These are phyloP conservation scores for Eudasyphora cyanicolor DNA, from an alignment of 2,888 invertebrate species.

Conservation along the genomic window DNA sequence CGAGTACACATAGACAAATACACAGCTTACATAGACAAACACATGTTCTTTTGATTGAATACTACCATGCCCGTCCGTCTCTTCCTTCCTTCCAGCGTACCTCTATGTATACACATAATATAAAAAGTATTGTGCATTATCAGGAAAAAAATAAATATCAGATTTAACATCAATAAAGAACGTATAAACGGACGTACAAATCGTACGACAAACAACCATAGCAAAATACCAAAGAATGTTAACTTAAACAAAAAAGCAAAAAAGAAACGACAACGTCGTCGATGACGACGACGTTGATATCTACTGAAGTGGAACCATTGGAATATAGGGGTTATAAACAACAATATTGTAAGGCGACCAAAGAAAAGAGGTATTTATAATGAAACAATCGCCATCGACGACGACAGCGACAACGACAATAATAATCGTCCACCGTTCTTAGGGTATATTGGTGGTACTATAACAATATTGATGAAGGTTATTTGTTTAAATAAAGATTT, in stretches of 20 bases:
- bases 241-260: neutral
- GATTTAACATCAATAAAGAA: neutral
- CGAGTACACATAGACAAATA: too few relatives aligned
- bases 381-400: too few relatives aligned
- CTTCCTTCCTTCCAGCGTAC: too few relatives aligned
- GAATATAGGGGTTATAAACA: neutral
- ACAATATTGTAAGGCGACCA: too few relatives aligned
- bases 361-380: too few relatives aligned
- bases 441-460: too few relatives aligned
- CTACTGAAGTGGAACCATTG: neutral
- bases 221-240: neutral
- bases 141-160: neutral
- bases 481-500: too few relatives aligned
- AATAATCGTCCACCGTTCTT: too few relatives aligned
- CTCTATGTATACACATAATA: neutral
- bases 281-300: neutral
- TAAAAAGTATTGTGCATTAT: conserved; percentile 9
- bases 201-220: neutral
- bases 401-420: too few relatives aligned
- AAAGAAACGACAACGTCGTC: too few relatives aligned
- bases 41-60: conserved; percentile 9
- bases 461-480: too few relatives aligned
- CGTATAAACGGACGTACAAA: too few relatives aligned
- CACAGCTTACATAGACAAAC: neutral
- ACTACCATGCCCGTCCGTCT: neutral